Conservation (phyloP, 92 coral and sea anemone genomes). For the Porites evermanni region DNA sequence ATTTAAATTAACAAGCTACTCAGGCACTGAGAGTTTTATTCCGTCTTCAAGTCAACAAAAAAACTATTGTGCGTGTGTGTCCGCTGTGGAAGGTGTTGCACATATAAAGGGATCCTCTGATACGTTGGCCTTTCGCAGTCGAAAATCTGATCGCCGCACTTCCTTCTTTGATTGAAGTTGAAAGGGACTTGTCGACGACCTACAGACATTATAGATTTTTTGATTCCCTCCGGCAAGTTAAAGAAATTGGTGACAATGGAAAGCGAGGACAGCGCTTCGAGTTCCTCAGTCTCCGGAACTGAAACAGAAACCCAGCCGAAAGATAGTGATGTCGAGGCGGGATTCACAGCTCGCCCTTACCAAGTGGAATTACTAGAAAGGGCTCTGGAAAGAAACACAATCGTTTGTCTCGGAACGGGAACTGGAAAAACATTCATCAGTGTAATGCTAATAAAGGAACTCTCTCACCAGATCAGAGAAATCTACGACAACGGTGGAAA, state of each 20-base stretch:
- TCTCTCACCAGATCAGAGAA: slow-evolving; percentile 74
- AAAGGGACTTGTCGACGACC: no score
- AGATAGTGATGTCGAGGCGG: not conserved
- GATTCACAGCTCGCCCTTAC: slow-evolving; percentile 78
- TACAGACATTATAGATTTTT: no score
- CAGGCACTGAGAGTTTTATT: not conserved
- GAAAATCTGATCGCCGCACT: no score
- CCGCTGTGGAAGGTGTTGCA: no score
- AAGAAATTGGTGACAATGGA: not conserved
- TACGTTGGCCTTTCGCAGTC: no score
- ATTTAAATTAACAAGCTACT: no score
- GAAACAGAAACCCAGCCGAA: slow-evolving; percentile 5
- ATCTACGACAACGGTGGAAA: slow-evolving; percentile 75
- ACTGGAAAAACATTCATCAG: slow-evolving; percentile 99
- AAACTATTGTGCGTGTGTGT: not conserved
- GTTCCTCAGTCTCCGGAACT: slow-evolving; percentile 22
- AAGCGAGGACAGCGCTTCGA: slow-evolving; percentile 5
- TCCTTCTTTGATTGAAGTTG: not conserved
- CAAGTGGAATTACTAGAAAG: slow-evolving; percentile 85
- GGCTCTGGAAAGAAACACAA: slow-evolving; percentile 79
- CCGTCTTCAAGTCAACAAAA: not conserved
- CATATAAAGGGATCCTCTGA: no score
- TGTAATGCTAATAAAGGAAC: slow-evolving; percentile 90
- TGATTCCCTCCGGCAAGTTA: not conserved
- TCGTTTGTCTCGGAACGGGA: slow-evolving; percentile 98